These are phyloP conservation scores for Steinernema scapterisci DNA, from an alignment of 2,888 invertebrate species.

Conservation along the genomic window DNA sequence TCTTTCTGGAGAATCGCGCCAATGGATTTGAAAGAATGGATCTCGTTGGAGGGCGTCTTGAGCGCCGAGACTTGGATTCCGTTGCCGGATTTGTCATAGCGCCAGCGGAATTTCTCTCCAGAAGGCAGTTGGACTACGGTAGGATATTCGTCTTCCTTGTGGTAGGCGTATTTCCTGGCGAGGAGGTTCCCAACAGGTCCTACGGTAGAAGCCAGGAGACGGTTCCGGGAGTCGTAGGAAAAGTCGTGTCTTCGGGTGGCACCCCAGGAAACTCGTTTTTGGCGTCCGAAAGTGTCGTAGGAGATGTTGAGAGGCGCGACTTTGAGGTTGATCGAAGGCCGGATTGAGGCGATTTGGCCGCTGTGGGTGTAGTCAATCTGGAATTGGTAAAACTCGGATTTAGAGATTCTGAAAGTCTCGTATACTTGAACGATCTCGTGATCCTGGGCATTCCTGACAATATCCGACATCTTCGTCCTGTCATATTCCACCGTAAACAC, in stretches of 20 bases:
- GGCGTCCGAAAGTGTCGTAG: conserved; percentile 33
- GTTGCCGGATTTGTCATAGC: conserved; percentile 20
- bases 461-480: conserved; percentile 28
- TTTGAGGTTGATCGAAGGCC: conserved; percentile 17
- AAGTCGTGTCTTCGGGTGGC: conserved; percentile 34
- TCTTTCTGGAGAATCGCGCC: conserved; percentile 12
- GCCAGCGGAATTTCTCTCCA: conserved; percentile 36
- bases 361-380: conserved; percentile 28
- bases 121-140: conserved; percentile 35
- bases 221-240: conserved; percentile 34
- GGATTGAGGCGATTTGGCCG: conserved; percentile 29
- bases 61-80: conserved; percentile 31
- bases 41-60: conserved; percentile 34
- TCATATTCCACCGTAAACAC: conserved; percentile 39
- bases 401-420: background rate
- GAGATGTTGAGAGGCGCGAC: conserved; percentile 34
- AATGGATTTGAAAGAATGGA: conserved; percentile 24
- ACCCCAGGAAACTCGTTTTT: conserved; percentile 32
- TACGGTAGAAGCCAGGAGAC: conserved; percentile 34
- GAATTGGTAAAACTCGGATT: background rate
- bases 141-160: conserved; percentile 29
- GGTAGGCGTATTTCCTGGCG: conserved; percentile 34
- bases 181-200: conserved; percentile 35
- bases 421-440: conserved; percentile 32
- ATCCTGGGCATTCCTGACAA: conserved; percentile 36